phyloP scores from a whole-genome alignment of 2,797 vertebrate species.

The Erethizon dorsatum region DNA sequence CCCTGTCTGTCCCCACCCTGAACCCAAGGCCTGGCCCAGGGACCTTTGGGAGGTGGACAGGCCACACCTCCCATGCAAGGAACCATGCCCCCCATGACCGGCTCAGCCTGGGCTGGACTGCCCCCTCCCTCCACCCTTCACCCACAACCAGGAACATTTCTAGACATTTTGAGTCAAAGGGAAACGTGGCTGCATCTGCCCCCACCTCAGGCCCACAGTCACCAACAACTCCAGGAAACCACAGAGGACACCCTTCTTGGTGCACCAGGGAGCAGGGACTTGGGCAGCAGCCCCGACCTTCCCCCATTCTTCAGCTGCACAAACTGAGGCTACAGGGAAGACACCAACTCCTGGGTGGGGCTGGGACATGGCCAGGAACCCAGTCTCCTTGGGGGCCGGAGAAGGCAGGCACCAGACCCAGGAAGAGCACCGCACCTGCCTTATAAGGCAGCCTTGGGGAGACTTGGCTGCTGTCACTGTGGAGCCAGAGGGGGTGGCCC shows the following conservation, averaged over 20 bases:
- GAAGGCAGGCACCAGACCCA: neutral
- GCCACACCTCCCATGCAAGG: neutral
- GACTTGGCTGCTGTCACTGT: neutral
- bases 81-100: neutral
- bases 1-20: neutral
- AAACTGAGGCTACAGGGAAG: neutral
- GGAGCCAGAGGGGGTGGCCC: neutral
- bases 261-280: neutral
- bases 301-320: neutral
- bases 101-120: neutral
- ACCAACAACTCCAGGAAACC: neutral
- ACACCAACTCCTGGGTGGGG: neutral
- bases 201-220: neutral
- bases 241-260: neutral
- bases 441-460: constrained; percentile 80
- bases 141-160: neutral
- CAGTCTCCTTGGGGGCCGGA: neutral
- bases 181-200: neutral
- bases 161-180: fast-evolving
- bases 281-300: neutral
- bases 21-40: neutral
- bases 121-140: neutral
- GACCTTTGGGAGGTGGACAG: neutral
- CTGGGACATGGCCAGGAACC: neutral
- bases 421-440: neutral